Evolutionary conservation across 2,888 invertebrate species (phyloP).

Genomic region (Harpalus rubripes): DNA sequence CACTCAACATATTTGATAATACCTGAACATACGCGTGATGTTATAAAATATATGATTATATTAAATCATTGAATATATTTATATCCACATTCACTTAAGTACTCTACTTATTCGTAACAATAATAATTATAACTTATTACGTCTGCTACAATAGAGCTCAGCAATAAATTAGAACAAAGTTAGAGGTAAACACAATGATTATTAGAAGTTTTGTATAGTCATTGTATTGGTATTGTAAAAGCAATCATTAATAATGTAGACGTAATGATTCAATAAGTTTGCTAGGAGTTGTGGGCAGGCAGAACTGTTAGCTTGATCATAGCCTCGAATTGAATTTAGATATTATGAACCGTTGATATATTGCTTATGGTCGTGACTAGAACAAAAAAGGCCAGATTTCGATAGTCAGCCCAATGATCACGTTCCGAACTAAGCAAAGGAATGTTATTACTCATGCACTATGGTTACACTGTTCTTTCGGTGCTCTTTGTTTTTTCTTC

Average conservation of each 20-base stretch:
- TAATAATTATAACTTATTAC: conserved; percentile 19
- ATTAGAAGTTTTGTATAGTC: conserved; percentile 31
- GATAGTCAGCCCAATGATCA: conserved; percentile 37
- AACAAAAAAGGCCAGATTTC: conserved; percentile 56
- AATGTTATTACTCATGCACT: conserved; percentile 44
- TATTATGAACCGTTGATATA: conserved; percentile 56
- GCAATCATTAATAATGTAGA: conserved; percentile 53
- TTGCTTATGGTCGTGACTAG: conserved; percentile 56
- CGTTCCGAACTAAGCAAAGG: conserved; percentile 17
- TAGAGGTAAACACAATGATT: conserved; percentile 34
- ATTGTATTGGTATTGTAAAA: conserved; percentile 45
- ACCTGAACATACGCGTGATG: no score
- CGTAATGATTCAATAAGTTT: conserved; percentile 54
- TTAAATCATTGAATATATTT: background rate
- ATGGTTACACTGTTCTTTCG: conserved; percentile 18
- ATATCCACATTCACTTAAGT: background rate
- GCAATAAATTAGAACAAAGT: conserved; percentile 40
- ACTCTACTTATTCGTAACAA: background rate
- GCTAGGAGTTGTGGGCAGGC: conserved; percentile 37
- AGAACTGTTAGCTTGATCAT: conserved; percentile 40
- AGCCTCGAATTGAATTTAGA: conserved; percentile 63
- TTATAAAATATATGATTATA: no score
- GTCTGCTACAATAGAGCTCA: background rate
- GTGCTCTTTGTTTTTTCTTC: conserved; percentile 1
- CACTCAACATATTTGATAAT: no score